Conservation (phyloP, 1,140 invertebrate genomes). For the Drosophila sechellia region DNA sequence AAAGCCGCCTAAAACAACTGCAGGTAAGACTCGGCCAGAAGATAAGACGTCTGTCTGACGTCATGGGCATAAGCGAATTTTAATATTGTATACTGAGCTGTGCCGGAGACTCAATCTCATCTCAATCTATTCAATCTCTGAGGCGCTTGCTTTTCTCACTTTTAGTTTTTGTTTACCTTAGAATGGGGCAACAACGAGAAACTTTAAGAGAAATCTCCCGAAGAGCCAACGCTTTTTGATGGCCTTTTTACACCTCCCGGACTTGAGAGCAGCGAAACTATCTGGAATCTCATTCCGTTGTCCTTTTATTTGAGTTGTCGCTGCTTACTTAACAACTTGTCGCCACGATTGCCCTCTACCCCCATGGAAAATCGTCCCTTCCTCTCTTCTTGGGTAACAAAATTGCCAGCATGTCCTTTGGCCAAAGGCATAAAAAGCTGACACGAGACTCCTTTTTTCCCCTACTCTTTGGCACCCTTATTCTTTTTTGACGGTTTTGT, state of each 20-base stretch:
- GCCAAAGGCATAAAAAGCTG: conserved; percentile 69
- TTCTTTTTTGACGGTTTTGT: conserved; percentile 42
- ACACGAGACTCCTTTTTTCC: conserved; percentile 48
- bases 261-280: conserved; percentile 4
- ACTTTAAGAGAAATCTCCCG: conserved; percentile 53
- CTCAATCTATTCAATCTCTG: conserved; percentile 50
- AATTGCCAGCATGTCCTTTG: conserved; percentile 67
- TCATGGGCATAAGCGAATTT: conserved; percentile 68
- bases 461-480: background rate
- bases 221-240: conserved; percentile 29
- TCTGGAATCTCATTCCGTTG: conserved; percentile 19
- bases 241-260: conserved; percentile 67
- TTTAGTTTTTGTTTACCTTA: conserved; percentile 42
- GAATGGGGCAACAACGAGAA: conserved; percentile 10
- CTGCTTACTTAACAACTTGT: conserved; percentile 82
- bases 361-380: background rate
- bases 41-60: conserved; percentile 38
- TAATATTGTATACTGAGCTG: conserved; percentile 66
- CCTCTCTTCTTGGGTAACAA: conserved; percentile 16
- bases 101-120: background rate
- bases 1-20: conserved; percentile 80
- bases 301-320: conserved; percentile 75
- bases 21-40: conserved; percentile 56
- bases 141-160: conserved; percentile 72
- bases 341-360: conserved; percentile 35